Conservation (phyloP, 2,113 vertebrate species). For the Triplophysa dalaica region DNA sequence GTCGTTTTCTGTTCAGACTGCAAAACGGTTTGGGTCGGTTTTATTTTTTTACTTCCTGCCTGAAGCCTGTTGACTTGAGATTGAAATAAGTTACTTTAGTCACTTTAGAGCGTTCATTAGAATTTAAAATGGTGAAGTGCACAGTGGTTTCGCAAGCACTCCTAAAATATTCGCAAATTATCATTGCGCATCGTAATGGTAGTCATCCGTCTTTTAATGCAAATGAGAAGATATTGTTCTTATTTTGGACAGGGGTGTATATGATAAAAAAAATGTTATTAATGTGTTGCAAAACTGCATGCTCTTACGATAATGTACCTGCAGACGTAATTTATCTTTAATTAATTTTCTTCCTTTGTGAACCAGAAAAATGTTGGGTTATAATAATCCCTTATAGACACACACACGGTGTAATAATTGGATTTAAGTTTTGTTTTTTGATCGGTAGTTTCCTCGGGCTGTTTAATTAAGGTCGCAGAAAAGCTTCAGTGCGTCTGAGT, state of each 20-base stretch:
- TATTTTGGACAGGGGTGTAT: constrained; percentile 25
- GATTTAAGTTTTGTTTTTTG: constrained; percentile 41
- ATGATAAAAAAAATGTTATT: constrained; percentile 22
- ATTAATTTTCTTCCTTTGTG: constrained; percentile 33
- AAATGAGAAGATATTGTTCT: constrained; percentile 19
- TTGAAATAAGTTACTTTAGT: background rate
- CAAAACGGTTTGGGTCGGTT: too few relatives aligned
- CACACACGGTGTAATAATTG: constrained; percentile 24
- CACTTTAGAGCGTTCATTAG: background rate
- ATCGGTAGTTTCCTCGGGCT: constrained; percentile 29
- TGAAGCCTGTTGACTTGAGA: too few relatives aligned
- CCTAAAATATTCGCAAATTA: background rate
- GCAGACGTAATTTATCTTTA: constrained; percentile 33
- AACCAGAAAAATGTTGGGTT: background rate
- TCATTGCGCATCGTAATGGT: constrained; percentile 26
- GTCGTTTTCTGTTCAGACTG: too few relatives aligned
- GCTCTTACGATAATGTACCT: constrained; percentile 7
- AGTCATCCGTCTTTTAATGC: constrained; percentile 24
- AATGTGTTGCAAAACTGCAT: background rate
- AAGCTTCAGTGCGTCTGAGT: constrained; percentile 26
- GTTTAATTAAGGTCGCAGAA: constrained; percentile 24
- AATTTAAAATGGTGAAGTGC: background rate
- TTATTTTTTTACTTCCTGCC: too few relatives aligned
- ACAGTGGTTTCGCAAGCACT: background rate
- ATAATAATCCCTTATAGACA: background rate